A percentile compares a stretch with the other conserved stretches of the same genome.
These are phyloP conservation scores for Percina caprodes DNA, from an alignment of 2,113 vertebrate genomes.

Conservation along the genomic window DNA sequence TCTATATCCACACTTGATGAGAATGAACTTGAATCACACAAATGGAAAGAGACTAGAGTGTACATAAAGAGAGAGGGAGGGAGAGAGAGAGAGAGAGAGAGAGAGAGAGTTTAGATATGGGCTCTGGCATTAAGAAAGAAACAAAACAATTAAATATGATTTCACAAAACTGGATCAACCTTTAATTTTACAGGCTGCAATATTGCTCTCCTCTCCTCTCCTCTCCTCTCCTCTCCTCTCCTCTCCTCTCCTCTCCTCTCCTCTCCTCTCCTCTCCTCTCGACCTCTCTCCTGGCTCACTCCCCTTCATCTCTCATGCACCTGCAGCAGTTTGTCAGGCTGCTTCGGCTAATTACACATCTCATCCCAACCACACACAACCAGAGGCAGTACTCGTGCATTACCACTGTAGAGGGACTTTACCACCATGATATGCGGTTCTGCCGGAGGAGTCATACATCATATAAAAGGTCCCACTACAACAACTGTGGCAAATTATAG, in stretches of 20 bases:
- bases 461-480: slow-evolving; percentile 47
- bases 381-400: slow-evolving; percentile 53
- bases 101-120: background rate
- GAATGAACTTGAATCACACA: slow-evolving; percentile 1
- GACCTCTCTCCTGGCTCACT: slow-evolving; percentile 71
- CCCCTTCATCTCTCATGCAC: slow-evolving; percentile 65
- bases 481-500: slow-evolving; percentile 41
- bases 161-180: slow-evolving; percentile 32
- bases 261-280: slow-evolving; percentile 24
- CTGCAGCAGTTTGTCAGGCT: slow-evolving; percentile 75
- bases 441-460: slow-evolving; percentile 41
- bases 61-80: background rate
- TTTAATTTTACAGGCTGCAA: slow-evolving; percentile 35
- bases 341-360: slow-evolving; percentile 76
- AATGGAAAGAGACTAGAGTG: slow-evolving; percentile 4
- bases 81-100: background rate
- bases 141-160: slow-evolving; percentile 30
- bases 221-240: background rate
- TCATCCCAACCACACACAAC: slow-evolving; percentile 66
- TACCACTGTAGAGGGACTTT: slow-evolving; percentile 52
- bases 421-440: slow-evolving; percentile 32
- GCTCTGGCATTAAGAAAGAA: background rate
- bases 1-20: background rate
- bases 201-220: slow-evolving; percentile 3
- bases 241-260: slow-evolving; percentile 32